Percentiles rank a stretch among this genome's conserved stretches.
Conservation (phyloP, 2,113 vertebrate species). For the Alexandromys fortis region DNA sequence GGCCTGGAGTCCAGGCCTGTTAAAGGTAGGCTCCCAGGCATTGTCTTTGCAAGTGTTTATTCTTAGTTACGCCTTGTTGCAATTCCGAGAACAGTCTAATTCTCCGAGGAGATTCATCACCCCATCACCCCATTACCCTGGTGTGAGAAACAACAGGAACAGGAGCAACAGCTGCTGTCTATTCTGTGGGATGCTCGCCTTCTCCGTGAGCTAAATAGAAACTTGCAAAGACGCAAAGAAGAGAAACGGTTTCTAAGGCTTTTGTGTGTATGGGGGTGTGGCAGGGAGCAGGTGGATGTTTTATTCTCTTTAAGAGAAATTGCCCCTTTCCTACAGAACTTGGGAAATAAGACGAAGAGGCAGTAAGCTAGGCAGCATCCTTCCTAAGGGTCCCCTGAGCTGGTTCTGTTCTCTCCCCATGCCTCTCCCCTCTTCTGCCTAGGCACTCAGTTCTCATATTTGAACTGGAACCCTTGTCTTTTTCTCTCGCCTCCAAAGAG, state of each 20-base stretch:
- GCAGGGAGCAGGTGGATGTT: neutral
- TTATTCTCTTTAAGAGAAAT: neutral
- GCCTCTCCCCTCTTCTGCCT: neutral
- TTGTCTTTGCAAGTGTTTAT: neutral
- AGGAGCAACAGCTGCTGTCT: neutral
- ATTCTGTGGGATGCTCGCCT: neutral
- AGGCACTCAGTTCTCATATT: neutral
- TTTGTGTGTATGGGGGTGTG: neutral
- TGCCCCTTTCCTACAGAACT: neutral
- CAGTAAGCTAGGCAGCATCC: neutral
- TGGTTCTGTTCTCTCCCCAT: neutral
- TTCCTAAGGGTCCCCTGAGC: neutral
- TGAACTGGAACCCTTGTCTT: neutral
- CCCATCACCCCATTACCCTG: neutral
- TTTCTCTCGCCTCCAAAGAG: neutral
- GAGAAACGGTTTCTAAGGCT: slow-evolving; percentile 16
- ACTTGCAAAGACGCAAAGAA: slow-evolving; percentile 21
- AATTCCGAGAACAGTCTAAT: neutral
- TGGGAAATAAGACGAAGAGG: neutral
- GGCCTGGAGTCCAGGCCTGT: neutral
- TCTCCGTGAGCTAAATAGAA: slow-evolving; percentile 36
- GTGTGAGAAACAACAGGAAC: neutral
- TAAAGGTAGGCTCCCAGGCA: neutral
- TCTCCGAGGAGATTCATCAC: neutral
- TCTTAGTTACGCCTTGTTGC: neutral